Evolutionary conservation across 2,888 invertebrate species (phyloP), one percentile per base, ranked within the genome.

Genomic region (Philaethria dido): DNA sequence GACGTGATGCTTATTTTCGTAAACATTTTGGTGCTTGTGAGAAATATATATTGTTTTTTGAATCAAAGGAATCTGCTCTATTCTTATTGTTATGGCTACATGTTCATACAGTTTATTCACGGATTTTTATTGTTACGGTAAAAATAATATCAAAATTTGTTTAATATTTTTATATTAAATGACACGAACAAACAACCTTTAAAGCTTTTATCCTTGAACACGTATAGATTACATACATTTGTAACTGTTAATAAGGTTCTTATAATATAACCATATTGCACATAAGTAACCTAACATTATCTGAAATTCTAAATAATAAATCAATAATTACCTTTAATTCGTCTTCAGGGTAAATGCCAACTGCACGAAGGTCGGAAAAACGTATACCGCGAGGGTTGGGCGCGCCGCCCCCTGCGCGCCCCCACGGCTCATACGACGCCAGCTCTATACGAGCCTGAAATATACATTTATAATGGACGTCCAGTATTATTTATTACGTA

Each of bases 371-470:
- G 78, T 96, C 95, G 76, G 94, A 93, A 78, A 95, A 94, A 20
- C 96, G 94, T 39, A 95, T 84, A 68, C 95, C 94, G 20, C 84
- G 87, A 13, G 92, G 76, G 78, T 95, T 95, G 54, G 96, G 96
- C 20, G 96, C 96, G 29, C 96, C 96, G 57, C 95, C 95, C 2
- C 96, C 96, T 11, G 95, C 95, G 68, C 94, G 93, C 4, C 96
- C 96, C 96, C 96, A 97, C 8, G 97, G 97, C 86, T 95, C 95
- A 81, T 96, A 96, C 72, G 94, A 94, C 69, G 94, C 93, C 86
- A 96, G 93, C 88, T 96, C 94, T 77, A 94, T 94, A 65, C 94
- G 94, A 72, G 95, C 89, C 95, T 95, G 65, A 22, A 48, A 65
- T 22, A 54, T 50, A 16, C 13, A 11, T 39, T 39, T 16, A n/a